These are phyloP conservation scores for Coelinius sp. DNA, from an alignment of 2,888 invertebrate genomes.

Conservation along the genomic window DNA sequence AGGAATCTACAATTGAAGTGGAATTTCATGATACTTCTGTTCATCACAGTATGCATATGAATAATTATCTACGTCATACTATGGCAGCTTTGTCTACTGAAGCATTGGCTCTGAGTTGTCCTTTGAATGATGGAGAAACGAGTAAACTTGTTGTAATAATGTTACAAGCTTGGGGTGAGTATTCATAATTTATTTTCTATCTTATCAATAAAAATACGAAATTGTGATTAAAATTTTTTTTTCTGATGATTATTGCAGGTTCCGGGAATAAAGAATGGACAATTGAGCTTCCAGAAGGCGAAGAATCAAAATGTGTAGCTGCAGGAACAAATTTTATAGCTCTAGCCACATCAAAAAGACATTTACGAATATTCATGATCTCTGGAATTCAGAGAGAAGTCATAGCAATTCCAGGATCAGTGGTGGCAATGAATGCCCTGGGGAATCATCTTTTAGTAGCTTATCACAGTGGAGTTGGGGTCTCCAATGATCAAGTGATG, in stretches of 20 bases:
- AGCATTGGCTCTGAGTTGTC: conserved; percentile 83
- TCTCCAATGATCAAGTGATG: conserved; percentile 74
- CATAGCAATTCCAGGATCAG: conserved; percentile 81
- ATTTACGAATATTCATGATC: conserved; percentile 86
- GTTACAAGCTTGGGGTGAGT: conserved; percentile 72
- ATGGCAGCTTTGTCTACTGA: conserved; percentile 89
- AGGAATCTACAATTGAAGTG: conserved; percentile 83
- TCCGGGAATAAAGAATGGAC: conserved; percentile 90
- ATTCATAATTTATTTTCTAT: no score
- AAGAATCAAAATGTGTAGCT: conserved; percentile 80
- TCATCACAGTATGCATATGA: conserved; percentile 91
- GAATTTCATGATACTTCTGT: conserved; percentile 94
- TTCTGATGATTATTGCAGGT: no score
- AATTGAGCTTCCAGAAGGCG: conserved; percentile 81
- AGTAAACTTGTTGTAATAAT: conserved; percentile 72
- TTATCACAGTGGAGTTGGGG: conserved; percentile 76
- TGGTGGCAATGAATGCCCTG: conserved; percentile 79
- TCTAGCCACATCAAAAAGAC: conserved; percentile 81
- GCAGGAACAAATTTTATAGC: conserved; percentile 83
- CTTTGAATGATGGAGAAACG: conserved; percentile 73
- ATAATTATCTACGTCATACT: conserved; percentile 87
- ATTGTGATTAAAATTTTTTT: no score
- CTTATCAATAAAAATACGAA: no score
- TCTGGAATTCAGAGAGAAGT: conserved; percentile 90
- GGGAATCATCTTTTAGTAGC: conserved; percentile 77